Base-by-base conservation (phyloP, 1,140 invertebrate genomes). In the Adoxophyes honmai region DNA sequence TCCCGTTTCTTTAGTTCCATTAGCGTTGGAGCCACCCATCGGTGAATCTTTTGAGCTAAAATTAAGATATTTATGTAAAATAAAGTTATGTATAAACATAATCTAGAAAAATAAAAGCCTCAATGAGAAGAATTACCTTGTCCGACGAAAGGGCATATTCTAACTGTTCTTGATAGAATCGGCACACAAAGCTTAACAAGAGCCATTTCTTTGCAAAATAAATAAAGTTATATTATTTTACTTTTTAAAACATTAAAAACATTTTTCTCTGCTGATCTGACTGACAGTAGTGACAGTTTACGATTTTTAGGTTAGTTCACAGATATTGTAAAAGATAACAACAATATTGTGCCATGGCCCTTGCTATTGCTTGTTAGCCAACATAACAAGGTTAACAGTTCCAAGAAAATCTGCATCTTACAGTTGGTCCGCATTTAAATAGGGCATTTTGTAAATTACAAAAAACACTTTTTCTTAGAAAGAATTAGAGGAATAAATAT, bases 1-100 rank as follows among this genome's bases (percentile, higher is more conserved):
- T 88, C 86, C 14, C 81, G 70, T 13, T 54, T 55, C 53, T 86
- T 87, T 8, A 88, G 62, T 53, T 75, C 73, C 61, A 66, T 74
- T 56, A 88, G 64, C 1, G 83, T 88, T 9, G 86, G 82, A n/a
- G 83, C 72, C 3, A 88, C 82, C 78, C 78, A 88, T 64, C 86
- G 64, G 48, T 83, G 76, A 33, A 88, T 86, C 52, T 73, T 79
- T 68, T 75, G 69, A 37, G 57, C 83, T 88, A 44, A 68, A 78
- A 55, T 16, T 0, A 7, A 38, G 14, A 21, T 1, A 11, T 54
- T 14, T 11, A 48, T 48, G 10, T 35, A 52, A 15, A 52, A 51
- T 18, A n/a, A n/a, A n/a, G n/a, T n/a, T n/a, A n/a, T n/a, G n/a
- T n/a, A n/a, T n/a, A n/a, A n/a, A n/a, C n/a, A n/a, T n/a, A n/a